Percentiles rank a stretch among this genome's conserved stretches.
Conservation (phyloP, 2,888 invertebrate species). For the Drosophila austrosaltans region DNA sequence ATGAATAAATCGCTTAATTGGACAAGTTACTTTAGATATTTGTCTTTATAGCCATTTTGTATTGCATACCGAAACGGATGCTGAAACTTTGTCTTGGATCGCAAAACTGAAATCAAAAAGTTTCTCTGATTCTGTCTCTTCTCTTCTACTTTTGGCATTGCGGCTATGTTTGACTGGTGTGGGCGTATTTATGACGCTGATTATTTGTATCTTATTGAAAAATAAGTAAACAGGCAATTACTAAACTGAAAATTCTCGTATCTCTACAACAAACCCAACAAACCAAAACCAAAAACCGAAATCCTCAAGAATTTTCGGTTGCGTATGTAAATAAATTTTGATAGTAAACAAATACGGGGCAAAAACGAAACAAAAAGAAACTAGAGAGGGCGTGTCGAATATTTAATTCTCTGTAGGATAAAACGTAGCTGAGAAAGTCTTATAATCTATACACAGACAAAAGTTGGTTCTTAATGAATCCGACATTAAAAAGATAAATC, state of each 20-base stretch:
- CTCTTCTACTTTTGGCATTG: not conserved
- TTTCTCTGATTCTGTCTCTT: not conserved
- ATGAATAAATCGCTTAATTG: too few relatives aligned
- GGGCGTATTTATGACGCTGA: constrained; percentile 65
- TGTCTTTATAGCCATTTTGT: too few relatives aligned
- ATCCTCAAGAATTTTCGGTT: constrained; percentile 21
- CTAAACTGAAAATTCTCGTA: constrained; percentile 9
- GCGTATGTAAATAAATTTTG: constrained; percentile 39
- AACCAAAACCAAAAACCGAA: constrained; percentile 7
- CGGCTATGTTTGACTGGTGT: constrained; percentile 24
- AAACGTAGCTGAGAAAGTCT: not conserved
- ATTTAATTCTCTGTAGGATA: not conserved
- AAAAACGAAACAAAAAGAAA: not conserved
- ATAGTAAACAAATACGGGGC: constrained; percentile 50
- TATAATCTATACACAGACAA: not conserved
- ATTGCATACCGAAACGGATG: not conserved
- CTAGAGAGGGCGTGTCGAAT: constrained; percentile 20
- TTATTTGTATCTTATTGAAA: constrained; percentile 63
- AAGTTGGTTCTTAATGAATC: not conserved
- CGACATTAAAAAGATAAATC: too few relatives aligned
- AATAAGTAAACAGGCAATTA: constrained; percentile 61
- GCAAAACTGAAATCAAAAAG: not conserved
- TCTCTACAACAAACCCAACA: constrained; percentile 9
- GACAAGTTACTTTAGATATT: too few relatives aligned
- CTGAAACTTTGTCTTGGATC: not conserved